Evolutionary conservation across 37 sponge, comb jelly and placozoan genomes (phyloP).

Genomic region (Cliona cf. orientalis): DNA sequence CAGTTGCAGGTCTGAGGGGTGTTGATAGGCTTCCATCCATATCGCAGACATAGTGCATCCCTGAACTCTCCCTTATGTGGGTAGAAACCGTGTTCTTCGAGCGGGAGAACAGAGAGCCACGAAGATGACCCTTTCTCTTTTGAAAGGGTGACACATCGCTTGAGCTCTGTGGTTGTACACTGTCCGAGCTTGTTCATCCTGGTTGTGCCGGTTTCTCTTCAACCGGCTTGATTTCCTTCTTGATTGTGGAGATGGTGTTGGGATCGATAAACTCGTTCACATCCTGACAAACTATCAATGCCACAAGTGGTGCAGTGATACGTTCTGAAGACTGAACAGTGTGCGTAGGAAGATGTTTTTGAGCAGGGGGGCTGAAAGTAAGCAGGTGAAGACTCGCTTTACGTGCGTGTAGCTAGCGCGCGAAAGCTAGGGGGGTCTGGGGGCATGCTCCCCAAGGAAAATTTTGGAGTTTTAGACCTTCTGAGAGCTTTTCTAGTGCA

Average conservation of each 20-base stretch:
- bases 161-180: slow-evolving; percentile 2
- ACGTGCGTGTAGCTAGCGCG: too few relatives aligned
- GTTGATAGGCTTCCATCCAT: slow-evolving; percentile 33
- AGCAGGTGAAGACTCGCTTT: too few relatives aligned
- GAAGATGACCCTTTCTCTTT: slow-evolving; percentile 31
- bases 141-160: slow-evolving; percentile 27
- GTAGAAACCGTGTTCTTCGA: slow-evolving; percentile 12
- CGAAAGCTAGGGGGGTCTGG: too few relatives aligned
- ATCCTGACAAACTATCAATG: slow-evolving; percentile 3
- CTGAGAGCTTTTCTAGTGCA: too few relatives aligned
- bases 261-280: not conserved
- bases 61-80: slow-evolving; percentile 32
- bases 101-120: slow-evolving; percentile 23
- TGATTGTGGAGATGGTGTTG: not conserved
- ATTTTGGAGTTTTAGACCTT: too few relatives aligned
- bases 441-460: too few relatives aligned
- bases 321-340: slow-evolving; percentile 26
- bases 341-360: too few relatives aligned
- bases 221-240: slow-evolving; percentile 14
- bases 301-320: slow-evolving; percentile 39
- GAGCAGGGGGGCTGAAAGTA: too few relatives aligned
- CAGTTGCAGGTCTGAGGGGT: slow-evolving; percentile 31
- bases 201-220: not conserved
- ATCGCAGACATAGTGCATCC: slow-evolving; percentile 45
- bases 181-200: not conserved